Conservation (phyloP, 2,113 vertebrate genomes). For the Lota lota region DNA sequence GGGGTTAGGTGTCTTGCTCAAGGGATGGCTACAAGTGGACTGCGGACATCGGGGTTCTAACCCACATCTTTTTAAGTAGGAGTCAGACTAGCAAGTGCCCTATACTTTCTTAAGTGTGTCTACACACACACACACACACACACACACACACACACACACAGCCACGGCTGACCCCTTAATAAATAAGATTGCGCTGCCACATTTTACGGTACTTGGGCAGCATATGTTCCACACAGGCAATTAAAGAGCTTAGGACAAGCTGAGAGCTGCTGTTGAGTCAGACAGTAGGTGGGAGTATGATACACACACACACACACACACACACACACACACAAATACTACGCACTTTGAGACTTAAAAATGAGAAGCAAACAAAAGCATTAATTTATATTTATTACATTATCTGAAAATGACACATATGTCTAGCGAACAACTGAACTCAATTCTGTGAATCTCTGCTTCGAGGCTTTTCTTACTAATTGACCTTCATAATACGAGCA, state of each 20-base stretch:
- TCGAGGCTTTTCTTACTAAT: slow-evolving; percentile 36
- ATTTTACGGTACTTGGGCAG: slow-evolving; percentile 60
- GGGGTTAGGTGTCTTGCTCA: too few relatives aligned
- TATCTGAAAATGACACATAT: slow-evolving; percentile 3
- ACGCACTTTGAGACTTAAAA: not conserved
- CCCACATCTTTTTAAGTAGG: too few relatives aligned
- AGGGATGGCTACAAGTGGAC: too few relatives aligned
- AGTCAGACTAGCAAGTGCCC: too few relatives aligned
- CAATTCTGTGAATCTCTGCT: not conserved
- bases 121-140: slow-evolving; percentile 21
- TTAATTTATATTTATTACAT: too few relatives aligned
- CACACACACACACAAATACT: slow-evolving; percentile 9
- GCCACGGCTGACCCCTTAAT: slow-evolving; percentile 48
- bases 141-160: slow-evolving; percentile 20
- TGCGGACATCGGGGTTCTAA: too few relatives aligned
- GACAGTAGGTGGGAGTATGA: slow-evolving; percentile 31
- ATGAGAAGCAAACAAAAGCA: too few relatives aligned
- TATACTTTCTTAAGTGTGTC: too few relatives aligned
- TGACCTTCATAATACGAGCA: slow-evolving; percentile 51
- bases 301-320: slow-evolving; percentile 25
- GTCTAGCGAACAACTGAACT: slow-evolving; percentile 23
- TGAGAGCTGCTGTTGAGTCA: slow-evolving; percentile 34
- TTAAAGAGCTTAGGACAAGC: slow-evolving; percentile 43
- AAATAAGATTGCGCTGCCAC: slow-evolving; percentile 42
- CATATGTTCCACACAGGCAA: slow-evolving; percentile 54